phyloP scores from a whole-genome alignment of 2,113 vertebrate species.

The Guaruba guarouba region DNA sequence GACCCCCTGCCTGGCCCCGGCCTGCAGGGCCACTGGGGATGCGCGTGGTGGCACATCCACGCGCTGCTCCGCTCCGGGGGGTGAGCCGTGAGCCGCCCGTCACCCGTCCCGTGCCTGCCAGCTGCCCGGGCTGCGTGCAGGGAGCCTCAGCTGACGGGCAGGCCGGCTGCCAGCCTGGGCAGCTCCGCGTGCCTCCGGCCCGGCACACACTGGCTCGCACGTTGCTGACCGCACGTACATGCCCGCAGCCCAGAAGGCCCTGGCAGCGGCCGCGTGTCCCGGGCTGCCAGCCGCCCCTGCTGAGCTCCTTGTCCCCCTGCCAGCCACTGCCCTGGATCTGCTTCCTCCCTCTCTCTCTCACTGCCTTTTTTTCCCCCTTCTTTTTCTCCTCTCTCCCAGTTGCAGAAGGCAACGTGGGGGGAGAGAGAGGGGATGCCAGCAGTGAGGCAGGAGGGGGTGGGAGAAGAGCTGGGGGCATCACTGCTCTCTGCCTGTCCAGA shows the following conservation, averaged over 20 bases:
- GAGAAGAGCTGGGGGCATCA: background rate
- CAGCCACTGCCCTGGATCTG: slow-evolving; percentile 6
- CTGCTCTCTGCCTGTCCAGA: background rate
- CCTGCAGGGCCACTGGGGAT: rapidly evolving
- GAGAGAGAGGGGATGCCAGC: background rate
- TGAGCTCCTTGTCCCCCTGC: slow-evolving; percentile 53
- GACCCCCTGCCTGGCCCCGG: background rate
- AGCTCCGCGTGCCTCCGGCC: background rate
- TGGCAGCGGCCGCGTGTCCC: slow-evolving; percentile 5
- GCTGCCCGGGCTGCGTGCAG: background rate
- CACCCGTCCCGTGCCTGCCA: background rate
- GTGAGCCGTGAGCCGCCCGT: background rate
- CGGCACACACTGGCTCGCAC: background rate
- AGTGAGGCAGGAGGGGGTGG: background rate
- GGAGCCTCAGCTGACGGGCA: background rate
- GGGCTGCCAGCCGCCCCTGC: slow-evolving; percentile 16
- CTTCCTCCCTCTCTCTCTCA: background rate
- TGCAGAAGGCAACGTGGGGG: background rate
- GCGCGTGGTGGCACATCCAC: background rate
- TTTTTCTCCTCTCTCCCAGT: background rate
- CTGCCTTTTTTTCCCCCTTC: background rate
- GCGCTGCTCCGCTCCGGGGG: background rate
- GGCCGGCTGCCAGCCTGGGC: background rate
- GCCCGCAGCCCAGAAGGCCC: slow-evolving; percentile 30
- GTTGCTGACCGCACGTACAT: slow-evolving; percentile 63